Evolutionary conservation across 1,140 invertebrate species (phyloP).

Genomic region (Drosophila busckii): DNA sequence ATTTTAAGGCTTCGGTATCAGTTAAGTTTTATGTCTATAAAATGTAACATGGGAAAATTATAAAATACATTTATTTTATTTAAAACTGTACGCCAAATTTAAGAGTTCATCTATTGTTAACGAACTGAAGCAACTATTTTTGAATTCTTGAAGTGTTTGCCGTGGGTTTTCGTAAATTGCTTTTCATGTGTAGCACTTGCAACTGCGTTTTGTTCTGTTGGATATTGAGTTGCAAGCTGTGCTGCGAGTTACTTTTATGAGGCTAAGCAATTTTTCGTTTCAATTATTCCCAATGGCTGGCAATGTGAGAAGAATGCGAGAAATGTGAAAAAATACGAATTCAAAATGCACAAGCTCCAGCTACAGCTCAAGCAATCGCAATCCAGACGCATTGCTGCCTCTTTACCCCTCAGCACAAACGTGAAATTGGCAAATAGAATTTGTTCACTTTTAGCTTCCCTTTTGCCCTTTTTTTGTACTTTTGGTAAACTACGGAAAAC

Average conservation of each 20-base stretch:
- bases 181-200: conserved; percentile 12
- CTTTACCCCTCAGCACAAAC: conserved; percentile 22
- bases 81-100: too few species aligned
- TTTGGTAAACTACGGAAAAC: conserved; percentile 47
- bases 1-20: too few species aligned
- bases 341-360: conserved; percentile 49
- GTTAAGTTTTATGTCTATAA: too few species aligned
- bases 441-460: conserved; percentile 19
- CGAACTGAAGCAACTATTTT: too few species aligned
- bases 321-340: conserved; percentile 37
- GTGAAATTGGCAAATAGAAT: conserved; percentile 60
- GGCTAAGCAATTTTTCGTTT: conserved; percentile 57
- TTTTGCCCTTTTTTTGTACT: conserved; percentile 9
- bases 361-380: too few species aligned
- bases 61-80: too few species aligned
- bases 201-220: conserved; percentile 23
- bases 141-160: too few species aligned
- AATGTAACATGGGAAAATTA: too few species aligned
- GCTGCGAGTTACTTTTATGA: conserved; percentile 31
- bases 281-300: conserved; percentile 53
- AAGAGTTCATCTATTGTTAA: too few species aligned
- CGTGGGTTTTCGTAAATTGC: too few species aligned
- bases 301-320: conserved; percentile 17
- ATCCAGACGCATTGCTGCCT: conserved; percentile 1
- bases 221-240: conserved; percentile 13